Evolutionary conservation across 2,113 vertebrate species (phyloP), one percentile per base, ranked within the genome.

Genomic region (Peucedramus taeniatus): DNA sequence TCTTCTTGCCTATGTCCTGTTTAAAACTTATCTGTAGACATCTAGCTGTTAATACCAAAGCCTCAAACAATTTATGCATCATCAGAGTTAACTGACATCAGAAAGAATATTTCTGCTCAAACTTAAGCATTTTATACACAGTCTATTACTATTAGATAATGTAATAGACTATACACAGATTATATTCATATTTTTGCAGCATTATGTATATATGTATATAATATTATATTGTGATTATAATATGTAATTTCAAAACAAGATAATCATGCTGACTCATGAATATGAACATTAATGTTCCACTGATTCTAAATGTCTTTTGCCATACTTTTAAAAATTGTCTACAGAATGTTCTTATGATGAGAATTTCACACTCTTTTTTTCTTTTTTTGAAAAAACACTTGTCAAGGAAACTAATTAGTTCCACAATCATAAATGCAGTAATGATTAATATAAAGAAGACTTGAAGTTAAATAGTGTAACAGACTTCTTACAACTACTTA

Each of bases 381-480:
- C 50, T 91, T 59, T 45, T 57, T 87, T 96, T 77, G 66, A 40
- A 95, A 87, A 89, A 92, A 69, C 24, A 91, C 78, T 79, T 96
- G 87, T 94, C 82, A 95, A 87, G 66, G 89, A 96, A 94, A 94
- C 78, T 57, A 91, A 88, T 94, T 85, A 83, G 82, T 90, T 87
- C 50, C 59, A 84, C 63, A 83, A 63, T 77, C 54, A 28, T 77
- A 95, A 95, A 15, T 90, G 75, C 63, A 91, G n/a, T 79, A 95
- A 70, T 26, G 27, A 83, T 72, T 72, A 45, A 40, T 63, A 70
- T 35, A 82, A 85, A 93, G 40, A 71, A 68, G 50, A 47, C 31
- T 50, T 66, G 30, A 74, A 80, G 42, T 65, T 76, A 84, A 93
- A 65, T 72, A 51, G 21, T 47, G 18, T 54, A 74, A 83, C 30